Evolutionary conservation across 2,888 invertebrate genomes (phyloP).

Genomic region (Epicampocera succincta): DNA sequence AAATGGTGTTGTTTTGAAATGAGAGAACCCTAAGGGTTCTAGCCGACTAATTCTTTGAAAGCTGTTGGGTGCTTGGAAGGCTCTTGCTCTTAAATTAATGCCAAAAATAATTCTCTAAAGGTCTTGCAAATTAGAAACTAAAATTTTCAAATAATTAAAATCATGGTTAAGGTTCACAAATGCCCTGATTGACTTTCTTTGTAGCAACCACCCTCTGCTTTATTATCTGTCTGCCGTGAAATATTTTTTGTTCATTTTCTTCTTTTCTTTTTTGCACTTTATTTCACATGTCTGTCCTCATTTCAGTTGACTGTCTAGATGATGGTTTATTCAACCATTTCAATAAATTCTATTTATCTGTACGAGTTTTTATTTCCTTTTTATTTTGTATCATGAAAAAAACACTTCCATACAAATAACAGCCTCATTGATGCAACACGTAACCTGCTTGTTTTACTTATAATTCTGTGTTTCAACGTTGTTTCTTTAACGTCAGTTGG

Average conservation of each 20-base stretch:
- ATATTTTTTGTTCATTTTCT: background rate
- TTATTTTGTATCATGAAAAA: background rate
- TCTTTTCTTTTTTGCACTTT: background rate
- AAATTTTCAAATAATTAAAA: background rate
- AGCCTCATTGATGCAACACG: constrained; percentile 62
- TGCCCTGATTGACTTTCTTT: no score
- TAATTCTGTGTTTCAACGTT: background rate
- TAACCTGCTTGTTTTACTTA: constrained; percentile 37
- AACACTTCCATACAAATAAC: constrained; percentile 6
- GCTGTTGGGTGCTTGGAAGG: no score
- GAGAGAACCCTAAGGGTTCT: no score
- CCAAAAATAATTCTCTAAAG: no score
- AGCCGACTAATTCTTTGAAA: no score
- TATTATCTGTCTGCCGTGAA: background rate
- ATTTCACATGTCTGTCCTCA: constrained; percentile 22
- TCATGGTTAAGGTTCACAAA: background rate
- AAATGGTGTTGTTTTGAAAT: no score
- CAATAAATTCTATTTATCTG: constrained; percentile 63
- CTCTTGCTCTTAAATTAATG: no score
- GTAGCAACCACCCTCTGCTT: background rate
- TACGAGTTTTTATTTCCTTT: constrained; percentile 23
- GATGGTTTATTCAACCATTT: constrained; percentile 55
- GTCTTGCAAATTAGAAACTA: no score
- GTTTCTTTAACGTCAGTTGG: constrained; percentile 5
- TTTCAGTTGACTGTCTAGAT: constrained; percentile 28